Evolutionary conservation across 2,888 invertebrate species (phyloP).

Genomic region (Yponomeuta evonymella): DNA sequence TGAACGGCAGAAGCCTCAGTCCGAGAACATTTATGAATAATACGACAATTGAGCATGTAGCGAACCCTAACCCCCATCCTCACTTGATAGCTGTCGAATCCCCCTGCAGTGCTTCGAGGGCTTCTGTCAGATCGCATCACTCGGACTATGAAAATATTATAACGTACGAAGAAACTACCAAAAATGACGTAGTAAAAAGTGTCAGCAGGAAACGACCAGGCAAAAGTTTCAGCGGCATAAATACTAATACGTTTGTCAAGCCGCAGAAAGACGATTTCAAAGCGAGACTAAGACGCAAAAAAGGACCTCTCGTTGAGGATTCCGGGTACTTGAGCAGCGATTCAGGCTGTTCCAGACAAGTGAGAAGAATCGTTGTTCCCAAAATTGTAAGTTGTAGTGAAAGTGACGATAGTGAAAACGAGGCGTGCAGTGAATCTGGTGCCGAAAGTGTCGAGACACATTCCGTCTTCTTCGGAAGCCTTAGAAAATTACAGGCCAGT

Average conservation of each 20-base stretch:
- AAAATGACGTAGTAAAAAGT: slow-evolving; percentile 39
- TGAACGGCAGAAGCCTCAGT: slow-evolving; percentile 79
- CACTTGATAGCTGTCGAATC: slow-evolving; percentile 37
- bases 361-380: slow-evolving; percentile 63
- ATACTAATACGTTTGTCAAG: slow-evolving; percentile 62
- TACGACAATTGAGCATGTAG: slow-evolving; percentile 36
- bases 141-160: slow-evolving; percentile 67
- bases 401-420: slow-evolving; percentile 87
- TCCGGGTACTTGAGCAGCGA: slow-evolving; percentile 92
- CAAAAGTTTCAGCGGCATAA: slow-evolving; percentile 36
- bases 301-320: slow-evolving; percentile 77
- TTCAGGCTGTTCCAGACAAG: slow-evolving; percentile 77
- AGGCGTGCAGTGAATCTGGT: slow-evolving; percentile 90
- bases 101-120: slow-evolving; percentile 59
- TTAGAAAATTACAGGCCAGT: slow-evolving; percentile 65
- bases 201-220: slow-evolving; percentile 38
- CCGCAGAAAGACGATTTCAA: slow-evolving; percentile 40
- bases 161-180: slow-evolving; percentile 19
- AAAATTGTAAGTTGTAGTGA: slow-evolving; percentile 79
- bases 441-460: slow-evolving; percentile 92
- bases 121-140: slow-evolving; percentile 69
- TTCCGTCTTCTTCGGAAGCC: slow-evolving; percentile 89
- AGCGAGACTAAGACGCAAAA: slow-evolving; percentile 47
- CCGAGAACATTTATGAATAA: slow-evolving; percentile 53
- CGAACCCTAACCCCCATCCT: slow-evolving; percentile 38